A percentile compares a stretch with the other conserved stretches of the same genome.
phyloP scores from a whole-genome alignment of 2,113 vertebrate species.

The Tragelaphus buxtoni region DNA sequence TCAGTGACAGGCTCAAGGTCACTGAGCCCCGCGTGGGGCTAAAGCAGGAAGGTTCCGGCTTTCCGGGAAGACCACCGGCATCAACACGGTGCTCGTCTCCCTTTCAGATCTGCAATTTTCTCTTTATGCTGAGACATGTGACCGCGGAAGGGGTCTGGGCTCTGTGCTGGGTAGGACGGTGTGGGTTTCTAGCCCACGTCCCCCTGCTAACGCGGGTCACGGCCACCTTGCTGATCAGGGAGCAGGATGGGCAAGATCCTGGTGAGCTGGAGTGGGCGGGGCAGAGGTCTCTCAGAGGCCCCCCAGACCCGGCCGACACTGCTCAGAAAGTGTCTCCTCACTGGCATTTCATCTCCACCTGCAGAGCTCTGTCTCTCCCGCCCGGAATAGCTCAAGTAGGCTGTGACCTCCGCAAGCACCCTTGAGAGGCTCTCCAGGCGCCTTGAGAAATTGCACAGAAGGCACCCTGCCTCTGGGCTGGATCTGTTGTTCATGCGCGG shows the following conservation, averaged over 20 bases:
- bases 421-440: slow-evolving; percentile 62
- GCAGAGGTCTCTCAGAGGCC: neutral
- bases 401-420: slow-evolving; percentile 63
- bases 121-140: neutral
- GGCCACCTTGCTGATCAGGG: neutral
- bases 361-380: neutral
- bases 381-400: slow-evolving; percentile 57
- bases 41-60: neutral
- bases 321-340: neutral
- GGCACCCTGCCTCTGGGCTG: slow-evolving; percentile 45
- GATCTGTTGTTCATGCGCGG: slow-evolving; percentile 59
- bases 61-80: rapidly evolving
- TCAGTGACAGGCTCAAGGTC: neutral
- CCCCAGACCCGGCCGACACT: neutral
- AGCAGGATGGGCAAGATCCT: neutral
- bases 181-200: neutral
- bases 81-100: rapidly evolving
- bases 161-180: neutral
- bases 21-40: rapidly evolving
- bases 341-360: neutral
- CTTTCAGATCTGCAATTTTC: neutral
- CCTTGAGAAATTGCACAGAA: slow-evolving; percentile 15
- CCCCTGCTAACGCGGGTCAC: rapidly evolving
- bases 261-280: neutral
- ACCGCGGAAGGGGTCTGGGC: rapidly evolving